These are phyloP conservation scores for Thamnophis elegans DNA, from an alignment of 2,797 vertebrate genomes.

Conservation along the genomic window DNA sequence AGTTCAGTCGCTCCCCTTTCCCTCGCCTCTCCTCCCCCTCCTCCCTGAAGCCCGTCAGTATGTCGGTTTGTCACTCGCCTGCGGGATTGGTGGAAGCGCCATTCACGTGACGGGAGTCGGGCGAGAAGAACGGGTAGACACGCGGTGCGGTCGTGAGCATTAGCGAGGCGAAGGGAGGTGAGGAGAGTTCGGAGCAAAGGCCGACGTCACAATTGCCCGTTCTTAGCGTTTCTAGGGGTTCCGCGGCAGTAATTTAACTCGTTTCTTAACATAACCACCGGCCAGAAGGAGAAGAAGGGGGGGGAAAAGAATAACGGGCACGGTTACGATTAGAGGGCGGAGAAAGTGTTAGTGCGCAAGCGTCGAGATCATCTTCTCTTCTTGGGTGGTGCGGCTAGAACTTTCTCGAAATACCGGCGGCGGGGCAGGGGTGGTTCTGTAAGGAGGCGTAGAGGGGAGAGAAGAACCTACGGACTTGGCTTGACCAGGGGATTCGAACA, in stretches of 20 bases:
- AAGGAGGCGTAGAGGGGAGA: background rate
- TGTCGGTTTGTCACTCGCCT: background rate
- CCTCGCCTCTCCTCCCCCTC: slow-evolving; percentile 56
- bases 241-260: slow-evolving; percentile 1
- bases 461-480: fast-evolving
- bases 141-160: slow-evolving; percentile 14
- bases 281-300: no score
- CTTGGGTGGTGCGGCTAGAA: slow-evolving; percentile 51
- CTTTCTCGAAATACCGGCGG: slow-evolving; percentile 68
- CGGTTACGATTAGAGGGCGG: slow-evolving; percentile 19
- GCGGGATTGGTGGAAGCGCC: slow-evolving; percentile 55
- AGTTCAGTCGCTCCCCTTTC: slow-evolving; percentile 59
- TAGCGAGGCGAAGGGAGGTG: background rate
- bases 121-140: slow-evolving; percentile 18
- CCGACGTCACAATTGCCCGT: slow-evolving; percentile 6
- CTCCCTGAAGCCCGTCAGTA: slow-evolving; percentile 29
- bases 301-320: background rate
- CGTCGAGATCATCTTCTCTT: background rate
- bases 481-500: fast-evolving
- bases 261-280: background rate
- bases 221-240: slow-evolving; percentile 42
- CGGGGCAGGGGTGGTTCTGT: background rate
- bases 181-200: fast-evolving
- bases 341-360: slow-evolving; percentile 32
- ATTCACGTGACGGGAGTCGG: slow-evolving; percentile 56